Evolutionary conservation across 1,140 invertebrate species (phyloP), one percentile per base, ranked within the genome.

Genomic region (Heliothis virescens): DNA sequence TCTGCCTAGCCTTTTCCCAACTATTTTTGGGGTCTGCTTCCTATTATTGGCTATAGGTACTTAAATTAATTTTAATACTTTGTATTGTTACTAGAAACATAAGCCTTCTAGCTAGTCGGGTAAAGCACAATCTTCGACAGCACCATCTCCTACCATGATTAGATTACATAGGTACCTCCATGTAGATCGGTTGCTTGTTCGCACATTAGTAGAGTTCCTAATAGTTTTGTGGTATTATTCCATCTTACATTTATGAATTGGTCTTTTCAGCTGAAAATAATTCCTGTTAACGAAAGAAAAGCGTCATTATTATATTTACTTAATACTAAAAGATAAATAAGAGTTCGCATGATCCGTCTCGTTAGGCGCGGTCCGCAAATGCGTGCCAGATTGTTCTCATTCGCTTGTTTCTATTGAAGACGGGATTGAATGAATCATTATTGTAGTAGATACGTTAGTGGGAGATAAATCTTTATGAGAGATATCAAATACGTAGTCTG

Each of bases 311-410:
- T 79, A 79, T 71, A 53, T 67, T 18, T 75, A 29, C n/a, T n/a
- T n/a, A n/a, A n/a, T 41, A 41, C 34, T 75, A 76, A 76, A 78
- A 55, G 72, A 59, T 26, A 80, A 74, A 78, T 63, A 65, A 65
- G 83, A 82, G 84, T 81, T 91, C 82, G 88, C 89, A 90, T 90
- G 88, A 74, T 86, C 77, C 55, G 53, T 79, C 82, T 88, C 88
- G 87, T 89, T 89, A 89, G 69, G n/a, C 41, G n/a, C 41, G 76
- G 11, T 10, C 63, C 41, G 41, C n/a, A 41, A 72, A 82, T 88
- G 89, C 86, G 88, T 88, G 87, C 79, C 62, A 82, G 80, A 83
- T 85, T 81, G 74, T 79, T 84, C 74, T 80, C 74, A 81, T 81
- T 67, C 26, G 18, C 76, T 80, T 81, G 48, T 75, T 75, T 79